These are phyloP conservation scores for Sitophilus oryzae DNA, from an alignment of 1,140 invertebrate genomes.

Conservation along the genomic window DNA sequence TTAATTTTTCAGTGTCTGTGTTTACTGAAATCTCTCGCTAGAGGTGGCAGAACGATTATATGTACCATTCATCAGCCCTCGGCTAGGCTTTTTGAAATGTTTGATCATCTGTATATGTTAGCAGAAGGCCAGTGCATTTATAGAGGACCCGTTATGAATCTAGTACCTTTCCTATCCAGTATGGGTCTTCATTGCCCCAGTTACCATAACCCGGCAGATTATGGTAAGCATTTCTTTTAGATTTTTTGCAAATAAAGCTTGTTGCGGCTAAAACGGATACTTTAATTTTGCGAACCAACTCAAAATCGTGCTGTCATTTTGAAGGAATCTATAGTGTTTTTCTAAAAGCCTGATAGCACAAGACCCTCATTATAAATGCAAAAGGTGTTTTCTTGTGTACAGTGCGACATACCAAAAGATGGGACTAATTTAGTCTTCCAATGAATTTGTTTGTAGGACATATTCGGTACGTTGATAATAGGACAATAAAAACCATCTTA, in stretches of 20 bases:
- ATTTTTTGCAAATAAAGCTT: too few species aligned
- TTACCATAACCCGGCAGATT: constrained; percentile 95
- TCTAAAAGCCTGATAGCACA: too few species aligned
- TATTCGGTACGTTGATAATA: too few species aligned
- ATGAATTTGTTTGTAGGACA: too few species aligned
- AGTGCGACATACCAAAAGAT: too few species aligned
- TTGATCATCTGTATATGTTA: constrained; percentile 86
- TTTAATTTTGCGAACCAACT: background rate
- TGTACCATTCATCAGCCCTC: constrained; percentile 97
- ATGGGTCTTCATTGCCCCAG: constrained; percentile 82
- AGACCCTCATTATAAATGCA: too few species aligned
- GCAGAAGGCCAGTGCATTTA: constrained; percentile 91
- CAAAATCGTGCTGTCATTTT: too few species aligned
- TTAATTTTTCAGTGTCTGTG: constrained; percentile 66
- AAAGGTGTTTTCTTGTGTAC: too few species aligned
- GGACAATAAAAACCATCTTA: too few species aligned
- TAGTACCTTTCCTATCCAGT: constrained; percentile 80
- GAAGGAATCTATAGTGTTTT: too few species aligned
- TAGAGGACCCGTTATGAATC: constrained; percentile 68
- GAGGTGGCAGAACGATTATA: constrained; percentile 84
- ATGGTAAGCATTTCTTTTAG: constrained; percentile 53
- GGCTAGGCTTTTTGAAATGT: constrained; percentile 91
- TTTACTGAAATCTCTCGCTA: constrained; percentile 68
- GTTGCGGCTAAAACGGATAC: too few species aligned
- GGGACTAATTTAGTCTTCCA: too few species aligned